A percentile compares a stretch with the other conserved stretches of the same genome.
Conservation (phyloP, 2,888 invertebrate genomes). For the Lasioglossum figueresi region DNA sequence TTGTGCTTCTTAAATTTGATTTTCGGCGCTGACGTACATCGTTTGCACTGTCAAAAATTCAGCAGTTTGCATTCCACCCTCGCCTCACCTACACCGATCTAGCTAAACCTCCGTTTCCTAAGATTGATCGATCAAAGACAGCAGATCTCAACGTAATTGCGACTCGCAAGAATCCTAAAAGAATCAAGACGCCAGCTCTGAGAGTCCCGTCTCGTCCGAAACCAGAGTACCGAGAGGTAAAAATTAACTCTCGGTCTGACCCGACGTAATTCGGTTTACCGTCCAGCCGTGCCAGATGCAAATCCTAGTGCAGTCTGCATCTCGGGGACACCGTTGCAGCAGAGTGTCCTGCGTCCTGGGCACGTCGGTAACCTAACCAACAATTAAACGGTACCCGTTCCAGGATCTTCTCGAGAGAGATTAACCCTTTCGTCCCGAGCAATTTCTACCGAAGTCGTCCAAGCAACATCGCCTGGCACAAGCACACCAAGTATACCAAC, state of each 20-base stretch:
- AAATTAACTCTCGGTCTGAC: neutral
- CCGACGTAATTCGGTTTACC: neutral
- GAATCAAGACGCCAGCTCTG: neutral
- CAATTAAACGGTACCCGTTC: slow-evolving; percentile 17
- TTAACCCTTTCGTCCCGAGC: neutral
- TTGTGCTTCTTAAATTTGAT: neutral
- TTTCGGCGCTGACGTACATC: neutral
- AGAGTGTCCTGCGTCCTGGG: neutral
- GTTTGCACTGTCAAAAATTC: neutral
- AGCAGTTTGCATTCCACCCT: neutral
- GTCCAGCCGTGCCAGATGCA: neutral
- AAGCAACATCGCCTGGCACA: neutral
- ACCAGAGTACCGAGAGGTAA: neutral
- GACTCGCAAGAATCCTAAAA: neutral
- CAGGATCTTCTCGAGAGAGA: neutral
- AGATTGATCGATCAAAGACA: neutral
- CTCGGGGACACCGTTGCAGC: neutral
- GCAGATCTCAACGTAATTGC: neutral
- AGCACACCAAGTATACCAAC: neutral
- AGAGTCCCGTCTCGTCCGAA: neutral
- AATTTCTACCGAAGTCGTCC: slow-evolving; percentile 14
- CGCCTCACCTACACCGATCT: neutral
- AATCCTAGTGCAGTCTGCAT: neutral
- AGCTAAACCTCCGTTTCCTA: neutral
- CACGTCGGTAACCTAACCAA: neutral